These are phyloP conservation scores for Dryadula phaetusa DNA, from an alignment of 2,888 invertebrate species.

Conservation along the genomic window DNA sequence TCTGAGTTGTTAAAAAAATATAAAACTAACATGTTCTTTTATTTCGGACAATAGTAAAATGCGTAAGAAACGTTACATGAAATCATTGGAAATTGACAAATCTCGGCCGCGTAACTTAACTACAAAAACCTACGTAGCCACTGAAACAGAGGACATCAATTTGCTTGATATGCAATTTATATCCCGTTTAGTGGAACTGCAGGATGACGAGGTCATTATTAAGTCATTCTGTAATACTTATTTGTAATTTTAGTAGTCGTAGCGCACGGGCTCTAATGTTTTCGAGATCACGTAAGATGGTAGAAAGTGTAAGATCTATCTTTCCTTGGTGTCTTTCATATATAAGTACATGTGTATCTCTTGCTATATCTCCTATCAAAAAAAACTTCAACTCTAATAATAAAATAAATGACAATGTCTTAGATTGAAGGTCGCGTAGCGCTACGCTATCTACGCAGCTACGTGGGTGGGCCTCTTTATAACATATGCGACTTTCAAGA, in stretches of 20 bases:
- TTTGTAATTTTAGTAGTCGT: no score
- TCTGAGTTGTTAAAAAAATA: not conserved
- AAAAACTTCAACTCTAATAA: not conserved
- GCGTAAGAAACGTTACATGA: conserved; percentile 46
- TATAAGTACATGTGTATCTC: no score
- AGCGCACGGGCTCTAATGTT: no score
- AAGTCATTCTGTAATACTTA: not conserved
- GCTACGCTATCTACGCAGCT: conserved; percentile 61
- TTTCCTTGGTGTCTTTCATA: no score
- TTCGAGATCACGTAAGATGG: no score
- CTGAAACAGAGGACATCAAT: conserved; percentile 40
- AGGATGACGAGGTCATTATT: conserved; percentile 65
- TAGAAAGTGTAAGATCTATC: no score
- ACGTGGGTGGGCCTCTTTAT: conserved; percentile 61
- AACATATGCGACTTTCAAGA: conserved; percentile 63
- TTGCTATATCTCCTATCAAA: no score
- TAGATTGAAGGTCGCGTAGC: conserved; percentile 67
- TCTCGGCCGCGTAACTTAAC: conserved; percentile 60
- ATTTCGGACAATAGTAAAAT: not conserved
- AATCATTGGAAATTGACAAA: conserved; percentile 58
- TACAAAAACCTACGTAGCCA: conserved; percentile 39
- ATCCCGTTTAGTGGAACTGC: conserved; percentile 62
- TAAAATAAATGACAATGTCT: conserved; percentile 1
- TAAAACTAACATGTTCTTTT: not conserved
- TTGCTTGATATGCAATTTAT: conserved; percentile 60